Base-by-base conservation (phyloP, 1,140 invertebrate species). In the Thaumetopoea pityocampa region DNA sequence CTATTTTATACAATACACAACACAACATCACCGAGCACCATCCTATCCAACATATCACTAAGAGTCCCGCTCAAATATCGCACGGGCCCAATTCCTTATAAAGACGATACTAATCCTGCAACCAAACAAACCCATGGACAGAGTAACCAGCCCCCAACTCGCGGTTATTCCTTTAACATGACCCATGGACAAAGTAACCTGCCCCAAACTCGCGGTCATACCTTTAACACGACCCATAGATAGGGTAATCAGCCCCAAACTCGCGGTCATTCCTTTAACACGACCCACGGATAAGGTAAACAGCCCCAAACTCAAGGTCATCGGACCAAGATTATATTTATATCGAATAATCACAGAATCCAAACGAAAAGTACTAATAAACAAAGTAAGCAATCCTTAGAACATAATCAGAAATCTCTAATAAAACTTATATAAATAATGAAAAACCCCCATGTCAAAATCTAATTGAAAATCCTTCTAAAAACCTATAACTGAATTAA, bases 231-330 rank as follows among this genome's bases (percentile, higher is more conserved):
- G 8, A 26, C 27, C 7, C 3, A 18, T 14, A 10, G 22, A 22
- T n/a, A 34, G 27, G 28, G 28, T 42, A 42, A 22, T 8, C 28
- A 42, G 18, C 40, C 22, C 41, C 19, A 14, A 23, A 22, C 23
- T 5, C 8, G 16, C 15, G 1, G 33, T 17, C 20, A 36, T 6
- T 5, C 26, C n/a, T n/a, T n/a, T n/a, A n/a, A n/a, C n/a, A n/a
- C n/a, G n/a, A n/a, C n/a, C n/a, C n/a, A n/a, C n/a, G n/a, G 16
- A 26, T 30, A 35, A 24, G 32, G 24, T 35, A 44, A 15, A 15
- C 42, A 43, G 40, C 40, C 40, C 40, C 32, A 44, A 44, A 43
- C 40, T n/a, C n/a, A 15, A 14, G 17, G 28, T 17, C 28, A 14
- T 3, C n/a, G 12, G n/a, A n/a, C n/a, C n/a, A n/a, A n/a, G n/a